A percentile compares a stretch with the other conserved stretches of the same genome.
phyloP scores from a whole-genome alignment of 1,140 invertebrate genomes.

The Rhopalosiphum maidis region DNA sequence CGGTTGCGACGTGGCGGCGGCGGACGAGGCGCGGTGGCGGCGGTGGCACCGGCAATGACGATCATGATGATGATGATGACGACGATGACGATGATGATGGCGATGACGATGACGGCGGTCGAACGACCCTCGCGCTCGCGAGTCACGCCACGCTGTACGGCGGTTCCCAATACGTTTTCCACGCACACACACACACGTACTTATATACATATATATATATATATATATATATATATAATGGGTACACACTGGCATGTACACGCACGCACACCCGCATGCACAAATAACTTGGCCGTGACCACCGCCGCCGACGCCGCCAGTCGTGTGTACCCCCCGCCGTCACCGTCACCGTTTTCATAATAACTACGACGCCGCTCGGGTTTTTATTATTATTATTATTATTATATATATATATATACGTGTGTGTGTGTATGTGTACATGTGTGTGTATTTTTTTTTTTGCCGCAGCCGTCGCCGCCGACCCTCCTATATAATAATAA shows the following conservation, averaged over 20 bases:
- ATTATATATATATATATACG: background rate
- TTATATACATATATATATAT: background rate
- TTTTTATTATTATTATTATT: slow-evolving; percentile 27
- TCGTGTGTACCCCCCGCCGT: slow-evolving; percentile 16
- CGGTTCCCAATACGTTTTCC: slow-evolving; percentile 34
- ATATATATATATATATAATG: background rate
- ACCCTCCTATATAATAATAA: slow-evolving; percentile 18
- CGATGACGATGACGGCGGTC: slow-evolving; percentile 33
- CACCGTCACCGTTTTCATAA: slow-evolving; percentile 22
- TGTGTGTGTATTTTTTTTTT: background rate
- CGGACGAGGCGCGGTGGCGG: background rate
- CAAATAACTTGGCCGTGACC: slow-evolving; percentile 51
- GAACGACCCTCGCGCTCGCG: slow-evolving; percentile 43
- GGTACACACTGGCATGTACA: slow-evolving; percentile 19
- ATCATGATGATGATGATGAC: background rate
- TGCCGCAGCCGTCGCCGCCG: slow-evolving; percentile 4
- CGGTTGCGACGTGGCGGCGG: background rate
- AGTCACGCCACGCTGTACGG: slow-evolving; percentile 44
- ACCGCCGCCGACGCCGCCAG: slow-evolving; percentile 31
- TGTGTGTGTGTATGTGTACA: too few relatives aligned
- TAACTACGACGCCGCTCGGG: slow-evolving; percentile 27
- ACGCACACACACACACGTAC: background rate
- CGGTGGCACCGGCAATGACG: background rate
- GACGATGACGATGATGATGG: background rate
- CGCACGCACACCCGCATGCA: slow-evolving; percentile 47